phyloP scores from a whole-genome alignment of 2,113 vertebrate species.

The Brachyhypopomus gauderio region DNA sequence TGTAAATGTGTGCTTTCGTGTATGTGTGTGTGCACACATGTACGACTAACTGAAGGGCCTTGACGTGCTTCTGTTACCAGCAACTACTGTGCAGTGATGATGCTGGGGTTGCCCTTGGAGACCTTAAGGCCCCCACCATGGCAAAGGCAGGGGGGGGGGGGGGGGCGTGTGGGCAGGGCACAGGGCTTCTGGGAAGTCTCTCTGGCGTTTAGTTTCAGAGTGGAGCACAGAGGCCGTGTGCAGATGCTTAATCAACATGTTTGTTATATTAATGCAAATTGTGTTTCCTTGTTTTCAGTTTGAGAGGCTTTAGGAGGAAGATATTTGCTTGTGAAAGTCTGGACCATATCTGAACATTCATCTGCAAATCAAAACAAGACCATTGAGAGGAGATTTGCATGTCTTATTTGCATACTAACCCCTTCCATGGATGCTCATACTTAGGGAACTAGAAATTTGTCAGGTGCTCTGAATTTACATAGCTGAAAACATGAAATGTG shows the following conservation, averaged over 20 bases:
- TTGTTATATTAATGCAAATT: neutral
- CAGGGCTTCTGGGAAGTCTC: too few species aligned
- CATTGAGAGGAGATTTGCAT: constrained; percentile 35
- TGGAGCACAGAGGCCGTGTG: too few species aligned
- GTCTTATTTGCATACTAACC: constrained; percentile 33
- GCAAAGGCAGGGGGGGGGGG: too few species aligned
- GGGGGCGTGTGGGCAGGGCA: too few species aligned
- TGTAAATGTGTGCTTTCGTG: too few species aligned
- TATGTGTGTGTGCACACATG: too few species aligned
- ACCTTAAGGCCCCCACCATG: too few species aligned
- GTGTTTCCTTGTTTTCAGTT: neutral
- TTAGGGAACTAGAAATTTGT: neutral
- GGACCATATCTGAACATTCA: neutral
- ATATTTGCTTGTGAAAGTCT: neutral
- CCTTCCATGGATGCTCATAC: neutral
- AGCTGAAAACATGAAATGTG: neutral
- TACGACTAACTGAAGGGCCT: too few species aligned
- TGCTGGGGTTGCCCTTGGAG: too few species aligned
- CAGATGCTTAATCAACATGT: neutral
- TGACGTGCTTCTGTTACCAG: too few species aligned
- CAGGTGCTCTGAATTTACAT: neutral
- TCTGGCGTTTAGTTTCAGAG: too few species aligned
- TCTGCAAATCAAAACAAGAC: constrained; percentile 8
- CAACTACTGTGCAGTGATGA: too few species aligned
- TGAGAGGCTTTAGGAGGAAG: neutral